Conservation (phyloP, 1,140 invertebrate species). For the Agraylea sexmaculata region DNA sequence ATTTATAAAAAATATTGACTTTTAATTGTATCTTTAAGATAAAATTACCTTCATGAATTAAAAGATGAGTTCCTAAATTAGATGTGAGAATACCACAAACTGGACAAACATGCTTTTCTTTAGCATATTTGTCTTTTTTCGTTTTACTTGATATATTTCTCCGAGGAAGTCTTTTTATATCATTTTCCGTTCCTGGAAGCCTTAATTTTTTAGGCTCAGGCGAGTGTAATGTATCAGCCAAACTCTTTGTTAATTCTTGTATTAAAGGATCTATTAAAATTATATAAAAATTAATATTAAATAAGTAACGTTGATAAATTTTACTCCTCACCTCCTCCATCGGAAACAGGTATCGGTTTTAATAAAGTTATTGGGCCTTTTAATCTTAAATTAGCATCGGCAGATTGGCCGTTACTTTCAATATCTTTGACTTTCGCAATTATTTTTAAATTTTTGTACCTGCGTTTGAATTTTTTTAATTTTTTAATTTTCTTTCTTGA, state of each 20-base stretch:
- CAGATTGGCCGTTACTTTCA: neutral
- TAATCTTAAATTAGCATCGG: neutral
- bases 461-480: neutral
- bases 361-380: neutral
- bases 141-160: constrained; percentile 9
- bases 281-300: neutral
- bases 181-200: neutral
- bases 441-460: neutral
- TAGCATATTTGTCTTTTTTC: constrained; percentile 24
- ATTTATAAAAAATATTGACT: neutral
- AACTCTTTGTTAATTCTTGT: neutral
- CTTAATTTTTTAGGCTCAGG: neutral
- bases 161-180: constrained; percentile 5
- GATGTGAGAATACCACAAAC: constrained; percentile 36
- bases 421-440: neutral
- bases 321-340: neutral
- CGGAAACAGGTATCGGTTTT: neutral
- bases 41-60: constrained; percentile 34
- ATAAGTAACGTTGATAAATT: neutral
- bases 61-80: constrained; percentile 33
- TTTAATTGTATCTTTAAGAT: too few relatives aligned
- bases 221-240: neutral
- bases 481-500: neutral
- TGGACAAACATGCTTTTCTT: constrained; percentile 36
- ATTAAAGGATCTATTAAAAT: neutral